These are phyloP conservation scores for Laodelphax striatellus DNA, from an alignment of 1,140 invertebrate genomes.

Conservation along the genomic window DNA sequence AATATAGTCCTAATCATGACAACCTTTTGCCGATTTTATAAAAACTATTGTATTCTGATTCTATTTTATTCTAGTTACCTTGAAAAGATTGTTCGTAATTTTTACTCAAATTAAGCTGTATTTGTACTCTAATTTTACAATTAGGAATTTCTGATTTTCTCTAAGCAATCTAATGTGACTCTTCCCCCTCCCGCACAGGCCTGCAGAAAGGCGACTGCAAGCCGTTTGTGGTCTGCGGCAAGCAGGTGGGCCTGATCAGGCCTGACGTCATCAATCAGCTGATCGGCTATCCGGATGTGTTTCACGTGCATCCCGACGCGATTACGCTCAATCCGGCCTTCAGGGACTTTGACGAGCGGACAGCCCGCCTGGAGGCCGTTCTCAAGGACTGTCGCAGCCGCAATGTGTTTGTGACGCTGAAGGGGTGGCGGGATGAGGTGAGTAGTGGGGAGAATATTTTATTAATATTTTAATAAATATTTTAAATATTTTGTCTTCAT, in stretches of 20 bases:
- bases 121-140: too few species aligned
- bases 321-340: conserved; percentile 76
- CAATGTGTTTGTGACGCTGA: conserved; percentile 53
- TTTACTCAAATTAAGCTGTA: too few species aligned
- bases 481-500: too few species aligned
- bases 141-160: too few species aligned
- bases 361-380: conserved; percentile 63
- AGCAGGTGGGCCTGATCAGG: conserved; percentile 76
- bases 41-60: too few species aligned
- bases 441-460: conserved; percentile 31
- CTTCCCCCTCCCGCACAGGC: conserved; percentile 39
- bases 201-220: conserved; percentile 61
- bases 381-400: conserved; percentile 56
- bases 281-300: conserved; percentile 68
- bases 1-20: too few species aligned
- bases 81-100: too few species aligned
- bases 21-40: too few species aligned
- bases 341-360: conserved; percentile 67
- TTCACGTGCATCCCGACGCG: conserved; percentile 39
- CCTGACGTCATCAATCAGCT: conserved; percentile 70
- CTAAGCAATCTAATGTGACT: too few species aligned
- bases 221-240: conserved; percentile 75
- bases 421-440: conserved; percentile 86
- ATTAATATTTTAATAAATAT: not conserved
- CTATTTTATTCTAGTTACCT: too few species aligned